Base-by-base conservation (phyloP, 2,113 vertebrate species). In the Upupa epops region DNA sequence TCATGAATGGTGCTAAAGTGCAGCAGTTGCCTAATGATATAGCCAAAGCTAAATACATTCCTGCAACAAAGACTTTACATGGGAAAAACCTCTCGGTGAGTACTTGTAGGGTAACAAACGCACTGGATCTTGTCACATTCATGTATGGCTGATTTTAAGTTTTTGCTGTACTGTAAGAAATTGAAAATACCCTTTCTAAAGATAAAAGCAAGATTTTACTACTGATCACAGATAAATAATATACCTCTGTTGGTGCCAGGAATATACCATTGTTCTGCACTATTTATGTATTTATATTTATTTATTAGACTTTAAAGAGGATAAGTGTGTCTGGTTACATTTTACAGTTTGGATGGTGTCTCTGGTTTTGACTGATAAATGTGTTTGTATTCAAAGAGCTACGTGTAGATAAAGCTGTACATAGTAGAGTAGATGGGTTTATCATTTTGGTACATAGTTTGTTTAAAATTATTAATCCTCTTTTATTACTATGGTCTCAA, bases 261-360 rank as follows among this genome's bases (percentile, higher is more conserved):
- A 78, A 63, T 60, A 51, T 25, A 54, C 17, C 37, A 8, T 45
- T 79, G 8, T 80, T 92, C 52, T 82, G 46, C 71, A 60, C 13
- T 90, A 83, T 94, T 95, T 95, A 91, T 90, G 20, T 92, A 82
- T 94, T 91, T 81, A 25, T 92, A 86, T 79, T 87, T 93, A 95
- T 95, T 96, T 88, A 69, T 94, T 78, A 73, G 54, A 68, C 32
- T 86, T 91, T 77, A 76, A 91, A 88, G 65, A 74, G 36, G 36
- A 5, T 54, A 69, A 65, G 42, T 51, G 25, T 46, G 26, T 86
- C 60, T 80, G 70, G 54, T 88, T 77, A 56, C 36, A 49, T 81
- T 86, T 86, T 85, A 75, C 54, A 49, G 49, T 34, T 94, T 70
- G 32, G 46, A 34, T 65, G 52, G 78, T 91, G 70, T 70, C 88